Base-by-base conservation (phyloP, 2,797 vertebrate species). In the Phyllotis vaccarum region DNA sequence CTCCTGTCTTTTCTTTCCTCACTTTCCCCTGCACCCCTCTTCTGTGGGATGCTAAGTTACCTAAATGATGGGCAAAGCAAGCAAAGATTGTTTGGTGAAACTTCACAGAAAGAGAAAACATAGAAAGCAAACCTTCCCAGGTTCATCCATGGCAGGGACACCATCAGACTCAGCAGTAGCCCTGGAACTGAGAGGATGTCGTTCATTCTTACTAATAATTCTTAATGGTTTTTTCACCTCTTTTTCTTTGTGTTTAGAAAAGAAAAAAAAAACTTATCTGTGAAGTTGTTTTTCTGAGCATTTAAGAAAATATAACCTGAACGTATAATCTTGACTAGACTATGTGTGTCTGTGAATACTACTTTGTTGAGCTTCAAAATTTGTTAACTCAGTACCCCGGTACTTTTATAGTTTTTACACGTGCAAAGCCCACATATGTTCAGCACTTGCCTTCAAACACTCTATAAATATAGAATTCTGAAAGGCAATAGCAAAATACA, bases 281-380 rank as follows among this genome's bases (percentile, higher is more conserved):
- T n/a, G 37, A 78, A 72, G 49, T 72, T 74, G 46, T 83, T 87
- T 96, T 94, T 93, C 76, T 66, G 83, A 86, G 86, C 46, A 29
- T 4, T 90, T 64, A 49, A 85, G 40, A 92, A 70, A 64, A 75
- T 34, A 27, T 19, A 85, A 89, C 81, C 92, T 72, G 37, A 82
- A 82, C 60, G 34, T 24, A 76, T 40, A 49, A 75, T 52, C 75
- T 83, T 19, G 2, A 74, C 40, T 34, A 56, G 3, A 17, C 27
- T 62, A n/a, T 91, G 7, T 46, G 52, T 86, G 19, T 31, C 37
- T 43, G 21, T 14, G n/a, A 66, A 62, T 62, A 37, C 54, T 4
- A 16, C 12, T 11, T 24, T 52, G 24, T 46, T 34, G 66, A 76
- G 5, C 52, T 89, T 79, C 86, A 64, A 92, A 49, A 66, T n/a